Evolutionary conservation across 2,888 invertebrate species (phyloP).

Genomic region (Dryocosmus kuriphilus): DNA sequence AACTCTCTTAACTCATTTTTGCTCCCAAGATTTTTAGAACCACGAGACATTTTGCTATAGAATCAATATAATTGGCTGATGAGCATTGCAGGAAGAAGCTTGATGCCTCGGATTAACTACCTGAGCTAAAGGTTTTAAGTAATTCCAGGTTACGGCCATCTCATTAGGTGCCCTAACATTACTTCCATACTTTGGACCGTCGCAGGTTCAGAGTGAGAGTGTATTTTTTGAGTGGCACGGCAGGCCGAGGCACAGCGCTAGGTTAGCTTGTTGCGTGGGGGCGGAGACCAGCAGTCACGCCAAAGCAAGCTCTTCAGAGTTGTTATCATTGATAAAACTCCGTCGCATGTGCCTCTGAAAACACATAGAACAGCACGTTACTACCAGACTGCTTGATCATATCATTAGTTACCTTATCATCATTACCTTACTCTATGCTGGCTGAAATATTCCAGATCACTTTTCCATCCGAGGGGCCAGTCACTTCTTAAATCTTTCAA

Average conservation of each 20-base stretch:
- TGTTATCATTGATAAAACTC: slow-evolving; percentile 76
- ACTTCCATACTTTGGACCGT: slow-evolving; percentile 77
- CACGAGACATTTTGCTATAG: background rate
- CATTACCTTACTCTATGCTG: slow-evolving; percentile 16
- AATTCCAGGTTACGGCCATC: slow-evolving; percentile 57
- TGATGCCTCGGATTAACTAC: slow-evolving; percentile 62
- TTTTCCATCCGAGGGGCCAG: too few species aligned
- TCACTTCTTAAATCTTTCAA: too few species aligned
- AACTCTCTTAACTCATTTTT: too few species aligned
- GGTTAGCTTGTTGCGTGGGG: slow-evolving; percentile 73
- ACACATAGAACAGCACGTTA: slow-evolving; percentile 77
- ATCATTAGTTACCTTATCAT: slow-evolving; percentile 42
- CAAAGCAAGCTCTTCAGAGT: slow-evolving; percentile 76
- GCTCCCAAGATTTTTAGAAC: too few species aligned
- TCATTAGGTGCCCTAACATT: slow-evolving; percentile 68
- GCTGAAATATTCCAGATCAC: slow-evolving; percentile 68
- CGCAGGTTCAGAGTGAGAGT: slow-evolving; percentile 77
- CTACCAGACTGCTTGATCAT: slow-evolving; percentile 74
- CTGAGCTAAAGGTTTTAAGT: slow-evolving; percentile 60
- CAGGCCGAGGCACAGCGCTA: slow-evolving; percentile 76
- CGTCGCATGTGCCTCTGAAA: slow-evolving; percentile 78
- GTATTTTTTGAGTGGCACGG: slow-evolving; percentile 76
- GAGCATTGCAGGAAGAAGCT: slow-evolving; percentile 65
- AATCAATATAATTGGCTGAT: slow-evolving; percentile 43
- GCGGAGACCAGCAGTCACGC: slow-evolving; percentile 74